Base-by-base conservation (phyloP, 1,140 invertebrate species). In the Bombus cullumanus region DNA sequence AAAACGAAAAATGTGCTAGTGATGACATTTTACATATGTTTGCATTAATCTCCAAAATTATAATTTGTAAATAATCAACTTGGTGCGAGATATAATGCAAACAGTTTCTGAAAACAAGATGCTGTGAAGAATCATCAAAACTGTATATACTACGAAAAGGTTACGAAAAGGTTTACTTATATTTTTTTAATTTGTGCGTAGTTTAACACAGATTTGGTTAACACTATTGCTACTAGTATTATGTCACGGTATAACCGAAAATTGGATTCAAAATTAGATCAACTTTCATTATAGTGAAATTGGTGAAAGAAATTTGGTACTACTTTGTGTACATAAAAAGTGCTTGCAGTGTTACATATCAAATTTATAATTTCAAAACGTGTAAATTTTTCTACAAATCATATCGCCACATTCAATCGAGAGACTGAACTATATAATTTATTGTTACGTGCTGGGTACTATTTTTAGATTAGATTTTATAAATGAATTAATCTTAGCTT, bases 371-470 rank as follows among this genome's bases (percentile, higher is more conserved):
- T 43, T 66, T 64, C 22, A 12, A 75, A 71, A 72, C 10, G 41
- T 81, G 18, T 77, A 66, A 41, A 88, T 78, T 86, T 85, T 80
- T 53, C 53, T 80, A 57, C 22, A 68, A 75, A 75, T 75, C 34
- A 66, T 79, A 83, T 87, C 57, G 71, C 31, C 47, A 74, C 69
- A 75, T 74, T 83, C 37, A 82, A 78, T 71, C n/a, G 64, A 85
- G 88, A 89, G 89, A 90, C 80, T 90, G 88, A 90, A 82, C 18
- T 81, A 81, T 75, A 79, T 84, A 85, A 85, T 81, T 90, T 66
- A 78, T 87, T 83, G 66, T 88, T 66, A 79, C 82, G 85, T 87
- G 75, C 85, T 86, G 84, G 76, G 76, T 86, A 86, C 77, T 72
- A 77, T 69, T 86, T 64, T 34, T 81, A 79, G 64, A 76, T 76